Percentiles rank a stretch among this genome's conserved stretches.
phyloP scores from a whole-genome alignment of 2,888 invertebrate genomes.

The Thereva nobilitata region DNA sequence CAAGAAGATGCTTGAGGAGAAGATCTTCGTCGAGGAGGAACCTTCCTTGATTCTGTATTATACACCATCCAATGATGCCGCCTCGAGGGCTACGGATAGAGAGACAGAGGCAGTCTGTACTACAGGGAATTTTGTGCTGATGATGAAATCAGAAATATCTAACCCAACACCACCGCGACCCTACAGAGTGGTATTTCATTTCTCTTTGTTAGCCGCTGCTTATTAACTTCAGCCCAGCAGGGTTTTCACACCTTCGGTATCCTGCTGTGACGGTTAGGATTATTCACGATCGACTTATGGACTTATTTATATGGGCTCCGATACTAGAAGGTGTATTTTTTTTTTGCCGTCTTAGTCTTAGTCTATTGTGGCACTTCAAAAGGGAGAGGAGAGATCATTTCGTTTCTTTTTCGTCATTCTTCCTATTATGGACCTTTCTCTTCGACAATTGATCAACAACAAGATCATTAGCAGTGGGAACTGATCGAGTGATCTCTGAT shows the following conservation, averaged over 20 bases:
- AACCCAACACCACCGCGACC: not conserved
- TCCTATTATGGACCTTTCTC: conserved; percentile 20
- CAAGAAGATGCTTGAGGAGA: not conserved
- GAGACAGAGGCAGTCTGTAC: conserved; percentile 11
- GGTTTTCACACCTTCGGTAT: conserved; percentile 38
- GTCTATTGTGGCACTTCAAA: not conserved
- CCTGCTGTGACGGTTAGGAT: conserved; percentile 35
- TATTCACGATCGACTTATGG: conserved; percentile 21
- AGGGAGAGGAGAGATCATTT: conserved; percentile 12
- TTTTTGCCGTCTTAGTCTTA: not conserved
- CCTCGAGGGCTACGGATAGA: not conserved
- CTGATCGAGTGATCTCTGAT: conserved; percentile 21
- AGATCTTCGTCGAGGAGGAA: not conserved
- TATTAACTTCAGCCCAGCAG: conserved; percentile 36
- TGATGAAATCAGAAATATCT: conserved; percentile 9
- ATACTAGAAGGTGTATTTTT: not conserved
- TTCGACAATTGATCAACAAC: conserved; percentile 26
- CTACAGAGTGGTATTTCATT: not conserved
- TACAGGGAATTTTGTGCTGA: not conserved
- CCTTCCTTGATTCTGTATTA: no score
- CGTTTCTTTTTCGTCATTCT: conserved; percentile 12
- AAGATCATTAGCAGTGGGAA: conserved; percentile 31
- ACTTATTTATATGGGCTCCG: conserved; percentile 20
- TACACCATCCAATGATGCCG: not conserved
- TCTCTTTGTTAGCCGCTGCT: conserved; percentile 18